Evolutionary conservation across 2,797 vertebrate genomes (phyloP), one percentile per base, ranked within the genome.

Genomic region (Argentina silus): DNA sequence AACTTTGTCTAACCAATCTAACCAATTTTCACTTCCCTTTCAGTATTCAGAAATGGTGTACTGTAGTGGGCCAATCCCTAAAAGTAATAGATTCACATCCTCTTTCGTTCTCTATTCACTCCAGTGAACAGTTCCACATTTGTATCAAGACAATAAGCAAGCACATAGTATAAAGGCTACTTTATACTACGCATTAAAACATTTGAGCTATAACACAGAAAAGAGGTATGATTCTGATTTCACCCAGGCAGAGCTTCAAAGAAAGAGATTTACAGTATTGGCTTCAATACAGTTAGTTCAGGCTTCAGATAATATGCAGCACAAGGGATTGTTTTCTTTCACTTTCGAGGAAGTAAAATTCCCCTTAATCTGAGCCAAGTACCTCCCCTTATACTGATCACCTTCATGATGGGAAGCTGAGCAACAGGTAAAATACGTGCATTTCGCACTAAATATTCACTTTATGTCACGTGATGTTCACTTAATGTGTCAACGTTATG

Each of bases 311-410:
- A 23, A 36, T 12, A 59, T 60, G 57, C n/a, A 56, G 7, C 1
- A 56, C 19, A 56, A 14, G 8, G 17, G 7, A 60, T 11, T 60
- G 23, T 11, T 59, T n/a, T 47, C 63, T 66, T 66, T 66, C 63
- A 66, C 44, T 66, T 66, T 14, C 2, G 7, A 15, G 9, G 23
- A 17, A 14, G 44, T n/a, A 48, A 48, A 45, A 65, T 12, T 48
- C 42, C 42, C 61, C 63, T 66, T 23, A 6, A 48, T 21, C 19
- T 66, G 44, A 2, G 17, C 45, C 5, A 60, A 60, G 6, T 60
- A 2, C 11, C 10, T 10, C 57, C 12, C 11, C 6, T 53, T 15
- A 53, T 5, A 53, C n/a, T n/a, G 15, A 53, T 53, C n/a, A 15
- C 50, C 12, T 53, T 6, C 50, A 53, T 7, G 14, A 11, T 53